Evolutionary conservation across 2,797 vertebrate species (phyloP).

Genomic region (Protonibea diacanthus): DNA sequence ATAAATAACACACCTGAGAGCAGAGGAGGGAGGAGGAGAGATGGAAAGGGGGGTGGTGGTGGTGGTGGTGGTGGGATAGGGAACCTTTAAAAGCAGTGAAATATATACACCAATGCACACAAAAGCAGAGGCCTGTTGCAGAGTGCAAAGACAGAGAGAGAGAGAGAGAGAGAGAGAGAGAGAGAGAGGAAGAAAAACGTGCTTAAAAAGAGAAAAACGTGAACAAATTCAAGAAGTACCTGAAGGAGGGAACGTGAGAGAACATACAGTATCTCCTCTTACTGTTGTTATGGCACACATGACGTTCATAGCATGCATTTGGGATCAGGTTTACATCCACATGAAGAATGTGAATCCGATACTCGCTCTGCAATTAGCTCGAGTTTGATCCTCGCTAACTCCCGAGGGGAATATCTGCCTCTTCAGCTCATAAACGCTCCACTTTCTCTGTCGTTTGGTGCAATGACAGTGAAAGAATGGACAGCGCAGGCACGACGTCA

Average conservation of each 20-base stretch:
- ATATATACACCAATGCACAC: slow-evolving; percentile 58
- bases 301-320: not conserved
- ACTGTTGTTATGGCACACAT: not conserved
- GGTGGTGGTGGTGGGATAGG: slow-evolving; percentile 23
- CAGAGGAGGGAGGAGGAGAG: slow-evolving; percentile 16
- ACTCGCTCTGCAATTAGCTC: not conserved
- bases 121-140: slow-evolving; percentile 35
- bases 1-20: slow-evolving; percentile 82
- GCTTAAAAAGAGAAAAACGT: not conserved
- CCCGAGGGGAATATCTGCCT: not conserved
- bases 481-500: no score
- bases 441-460: no score
- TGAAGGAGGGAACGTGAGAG: not conserved
- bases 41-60: not conserved
- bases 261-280: no score
- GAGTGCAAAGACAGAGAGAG: not conserved
- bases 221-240: not conserved
- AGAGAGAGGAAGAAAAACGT: not conserved
- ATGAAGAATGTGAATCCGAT: not conserved
- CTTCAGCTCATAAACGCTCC: not conserved
- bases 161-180: no score
- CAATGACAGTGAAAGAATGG: no score
- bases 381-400: not conserved
- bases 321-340: not conserved
- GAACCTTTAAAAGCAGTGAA: slow-evolving; percentile 62